Conservation (phyloP, 1,140 invertebrate species). For the Venturia canescens region DNA sequence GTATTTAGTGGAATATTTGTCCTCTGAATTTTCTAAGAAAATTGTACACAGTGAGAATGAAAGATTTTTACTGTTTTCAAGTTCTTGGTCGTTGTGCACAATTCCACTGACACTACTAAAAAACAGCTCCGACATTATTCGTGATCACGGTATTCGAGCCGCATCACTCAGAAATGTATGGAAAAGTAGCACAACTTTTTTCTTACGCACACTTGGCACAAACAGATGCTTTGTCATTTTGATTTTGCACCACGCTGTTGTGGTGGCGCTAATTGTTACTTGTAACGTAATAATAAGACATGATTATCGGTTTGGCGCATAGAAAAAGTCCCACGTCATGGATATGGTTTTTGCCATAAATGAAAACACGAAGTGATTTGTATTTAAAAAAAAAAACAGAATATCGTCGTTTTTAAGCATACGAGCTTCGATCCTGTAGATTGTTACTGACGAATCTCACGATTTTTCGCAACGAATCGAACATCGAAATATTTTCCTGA, state of each 20-base stretch:
- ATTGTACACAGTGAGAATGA: no score
- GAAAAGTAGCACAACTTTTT: background rate
- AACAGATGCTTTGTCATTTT: conserved; percentile 3
- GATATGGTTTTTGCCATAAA: background rate
- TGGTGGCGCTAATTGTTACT: background rate
- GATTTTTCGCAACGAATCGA: no score
- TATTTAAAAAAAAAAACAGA: background rate
- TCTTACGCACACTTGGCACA: background rate
- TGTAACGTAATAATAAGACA: conserved; percentile 8
- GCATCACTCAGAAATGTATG: background rate
- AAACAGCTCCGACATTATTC: background rate
- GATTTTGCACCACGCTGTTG: background rate
- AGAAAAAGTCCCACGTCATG: background rate
- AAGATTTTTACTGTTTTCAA: no score
- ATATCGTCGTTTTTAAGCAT: no score
- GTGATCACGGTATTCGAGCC: background rate
- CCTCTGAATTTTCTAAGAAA: no score
- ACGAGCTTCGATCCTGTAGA: background rate
- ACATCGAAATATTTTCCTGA: no score
- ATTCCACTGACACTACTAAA: no score
- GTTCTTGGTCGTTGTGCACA: no score
- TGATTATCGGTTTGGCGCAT: background rate
- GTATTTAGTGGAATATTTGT: no score
- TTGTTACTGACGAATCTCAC: background rate
- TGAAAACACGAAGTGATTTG: background rate